Conservation (phyloP, 1,140 invertebrate species). For the Coptotermes formosanus region DNA sequence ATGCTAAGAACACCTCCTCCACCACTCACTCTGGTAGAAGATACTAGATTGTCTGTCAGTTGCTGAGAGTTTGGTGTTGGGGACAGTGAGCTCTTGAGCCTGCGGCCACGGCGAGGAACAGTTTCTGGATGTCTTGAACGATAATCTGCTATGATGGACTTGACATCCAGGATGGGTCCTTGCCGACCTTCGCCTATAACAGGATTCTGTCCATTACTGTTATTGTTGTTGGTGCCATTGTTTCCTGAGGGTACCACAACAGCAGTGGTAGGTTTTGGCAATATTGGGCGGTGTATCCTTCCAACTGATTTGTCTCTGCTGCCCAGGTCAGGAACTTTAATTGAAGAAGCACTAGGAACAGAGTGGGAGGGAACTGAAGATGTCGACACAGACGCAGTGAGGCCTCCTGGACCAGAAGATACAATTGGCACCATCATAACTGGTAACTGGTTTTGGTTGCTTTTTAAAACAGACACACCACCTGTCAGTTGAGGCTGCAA, state of each 20-base stretch:
- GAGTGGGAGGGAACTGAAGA: slow-evolving; percentile 31
- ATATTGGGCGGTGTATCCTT: slow-evolving; percentile 40
- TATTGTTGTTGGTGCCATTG: slow-evolving; percentile 12
- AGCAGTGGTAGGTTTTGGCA: slow-evolving; percentile 42
- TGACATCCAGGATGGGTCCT: slow-evolving; percentile 73
- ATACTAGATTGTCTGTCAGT: slow-evolving; percentile 32
- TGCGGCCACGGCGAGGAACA: slow-evolving; percentile 62
- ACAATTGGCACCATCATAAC: slow-evolving; percentile 40
- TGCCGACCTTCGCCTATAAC: slow-evolving; percentile 64
- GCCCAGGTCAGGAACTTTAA: slow-evolving; percentile 16
- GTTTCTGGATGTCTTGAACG: slow-evolving; percentile 69
- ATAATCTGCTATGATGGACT: slow-evolving; percentile 80
- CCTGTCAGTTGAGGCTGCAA: background rate
- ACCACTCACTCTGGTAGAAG: slow-evolving; percentile 37
- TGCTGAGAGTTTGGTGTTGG: slow-evolving; percentile 21
- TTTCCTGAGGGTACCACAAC: background rate
- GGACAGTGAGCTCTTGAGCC: slow-evolving; percentile 45
- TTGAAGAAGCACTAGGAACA: slow-evolving; percentile 36
- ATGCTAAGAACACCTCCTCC: slow-evolving; percentile 41
- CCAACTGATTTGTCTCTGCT: slow-evolving; percentile 24
- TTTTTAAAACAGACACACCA: slow-evolving; percentile 26
- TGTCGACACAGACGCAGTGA: slow-evolving; percentile 3
- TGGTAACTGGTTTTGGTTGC: slow-evolving; percentile 20
- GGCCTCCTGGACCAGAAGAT: slow-evolving; percentile 36
- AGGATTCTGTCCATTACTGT: slow-evolving; percentile 40